Percentiles rank a stretch among this genome's conserved stretches.
Conservation (phyloP, 2,113 vertebrate genomes). For the Trochalopteron elliotii region DNA sequence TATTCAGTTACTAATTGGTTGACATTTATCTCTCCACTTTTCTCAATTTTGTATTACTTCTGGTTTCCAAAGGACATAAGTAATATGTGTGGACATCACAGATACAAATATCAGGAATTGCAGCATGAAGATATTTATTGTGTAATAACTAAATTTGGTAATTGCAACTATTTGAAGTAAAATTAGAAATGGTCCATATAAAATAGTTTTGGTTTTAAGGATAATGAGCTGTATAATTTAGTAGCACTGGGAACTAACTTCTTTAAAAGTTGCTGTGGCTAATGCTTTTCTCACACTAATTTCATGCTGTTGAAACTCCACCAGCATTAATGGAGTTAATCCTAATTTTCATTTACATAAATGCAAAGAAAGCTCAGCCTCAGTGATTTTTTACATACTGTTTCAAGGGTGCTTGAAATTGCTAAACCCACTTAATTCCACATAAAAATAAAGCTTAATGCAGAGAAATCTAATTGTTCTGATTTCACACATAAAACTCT, state of each 20-base stretch:
- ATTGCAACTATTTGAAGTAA: conserved; percentile 21
- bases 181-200: background rate
- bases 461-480: background rate
- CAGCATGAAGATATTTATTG: background rate
- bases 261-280: conserved; percentile 14
- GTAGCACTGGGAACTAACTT: background rate
- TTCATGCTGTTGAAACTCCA: conserved; percentile 16
- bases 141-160: background rate
- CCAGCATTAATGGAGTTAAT: conserved; percentile 39
- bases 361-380: background rate
- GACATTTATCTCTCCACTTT: background rate
- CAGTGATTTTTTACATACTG: background rate
- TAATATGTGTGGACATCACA: background rate
- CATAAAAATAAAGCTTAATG: background rate
- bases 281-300: conserved; percentile 19
- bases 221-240: conserved; percentile 18
- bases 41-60: background rate
- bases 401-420: conserved; percentile 17
- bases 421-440: background rate
- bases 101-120: background rate
- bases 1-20: background rate
- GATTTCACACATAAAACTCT: conserved; percentile 14
- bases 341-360: conserved; percentile 3
- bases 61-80: background rate
- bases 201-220: conserved; percentile 2